Evolutionary conservation across 2,888 invertebrate species (phyloP).

Genomic region (Tipula helvola): DNA sequence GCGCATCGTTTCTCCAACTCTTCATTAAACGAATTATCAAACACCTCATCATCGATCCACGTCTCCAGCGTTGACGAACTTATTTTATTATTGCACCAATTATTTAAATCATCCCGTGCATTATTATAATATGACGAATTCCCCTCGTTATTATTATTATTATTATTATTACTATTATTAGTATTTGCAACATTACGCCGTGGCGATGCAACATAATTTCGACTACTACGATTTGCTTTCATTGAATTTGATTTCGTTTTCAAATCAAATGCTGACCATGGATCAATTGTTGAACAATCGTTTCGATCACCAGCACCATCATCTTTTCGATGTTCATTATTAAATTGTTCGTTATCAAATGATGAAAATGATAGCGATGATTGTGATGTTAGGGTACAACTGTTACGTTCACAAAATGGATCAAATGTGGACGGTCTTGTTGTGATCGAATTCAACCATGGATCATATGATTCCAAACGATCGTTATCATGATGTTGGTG

Average conservation of each 20-base stretch:
- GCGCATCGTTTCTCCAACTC: slow-evolving; percentile 20
- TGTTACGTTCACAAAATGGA: not conserved
- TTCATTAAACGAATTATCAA: slow-evolving; percentile 23
- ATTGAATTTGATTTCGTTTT: not conserved
- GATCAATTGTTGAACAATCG: not conserved
- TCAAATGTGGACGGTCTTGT: not conserved
- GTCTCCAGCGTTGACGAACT: slow-evolving; percentile 34
- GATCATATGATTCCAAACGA: not conserved
- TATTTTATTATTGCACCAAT: not conserved
- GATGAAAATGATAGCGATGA: not conserved
- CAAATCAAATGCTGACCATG: not conserved
- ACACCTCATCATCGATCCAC: slow-evolving; percentile 32
- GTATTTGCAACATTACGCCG: too few species aligned
- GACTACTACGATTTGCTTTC: not conserved
- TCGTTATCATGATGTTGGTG: not conserved
- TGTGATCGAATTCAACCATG: not conserved
- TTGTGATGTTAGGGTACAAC: not conserved
- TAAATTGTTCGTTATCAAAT: not conserved
- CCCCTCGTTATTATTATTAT: not conserved
- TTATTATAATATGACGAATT: not conserved
- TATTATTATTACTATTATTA: not conserved
- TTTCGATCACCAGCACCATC: not conserved
- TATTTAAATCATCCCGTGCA: not conserved
- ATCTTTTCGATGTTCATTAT: not conserved
- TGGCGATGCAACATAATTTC: not conserved